Evolutionary conservation across 2,797 vertebrate genomes (phyloP).

Genomic region (Eulemur mongoz): DNA sequence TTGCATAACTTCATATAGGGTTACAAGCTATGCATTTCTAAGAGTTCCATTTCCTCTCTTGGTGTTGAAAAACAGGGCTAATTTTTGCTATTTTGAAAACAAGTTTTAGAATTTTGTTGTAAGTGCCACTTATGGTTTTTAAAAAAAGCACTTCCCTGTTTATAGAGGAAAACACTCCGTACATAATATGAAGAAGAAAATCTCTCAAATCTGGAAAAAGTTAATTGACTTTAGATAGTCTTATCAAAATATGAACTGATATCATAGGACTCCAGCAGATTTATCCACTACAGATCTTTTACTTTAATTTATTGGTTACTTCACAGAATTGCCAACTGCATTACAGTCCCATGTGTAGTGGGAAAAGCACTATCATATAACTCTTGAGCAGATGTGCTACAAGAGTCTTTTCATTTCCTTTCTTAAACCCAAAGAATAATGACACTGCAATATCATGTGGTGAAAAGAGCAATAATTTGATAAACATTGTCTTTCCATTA

Average conservation of each 20-base stretch:
- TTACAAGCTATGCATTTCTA: neutral
- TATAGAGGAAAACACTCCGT: conserved; percentile 69
- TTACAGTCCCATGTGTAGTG: conserved; percentile 71
- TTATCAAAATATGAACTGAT: conserved; percentile 79
- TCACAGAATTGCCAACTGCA: conserved; percentile 79
- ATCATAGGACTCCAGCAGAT: conserved; percentile 70
- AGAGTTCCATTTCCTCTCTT: conserved; percentile 45
- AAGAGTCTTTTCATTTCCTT: conserved; percentile 87
- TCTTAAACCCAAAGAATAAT: conserved; percentile 87
- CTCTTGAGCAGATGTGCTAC: conserved; percentile 87
- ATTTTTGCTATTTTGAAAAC: conserved; percentile 71
- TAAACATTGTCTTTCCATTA: conserved; percentile 93
- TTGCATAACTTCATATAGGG: neutral
- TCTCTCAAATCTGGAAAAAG: conserved; percentile 67
- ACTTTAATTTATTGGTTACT: conserved; percentile 85
- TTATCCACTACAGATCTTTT: conserved; percentile 83
- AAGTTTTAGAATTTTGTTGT: conserved; percentile 64
- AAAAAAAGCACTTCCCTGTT: conserved; percentile 60
- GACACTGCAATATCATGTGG: conserved; percentile 88
- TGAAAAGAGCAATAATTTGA: conserved; percentile 90
- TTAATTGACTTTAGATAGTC: conserved; percentile 78
- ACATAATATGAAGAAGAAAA: conserved; percentile 64
- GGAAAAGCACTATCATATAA: conserved; percentile 77
- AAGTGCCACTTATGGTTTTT: conserved; percentile 66
- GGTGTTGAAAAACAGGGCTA: conserved; percentile 51